Conservation (phyloP, 1,140 invertebrate genomes). For the Trinorchestia longiramus region DNA sequence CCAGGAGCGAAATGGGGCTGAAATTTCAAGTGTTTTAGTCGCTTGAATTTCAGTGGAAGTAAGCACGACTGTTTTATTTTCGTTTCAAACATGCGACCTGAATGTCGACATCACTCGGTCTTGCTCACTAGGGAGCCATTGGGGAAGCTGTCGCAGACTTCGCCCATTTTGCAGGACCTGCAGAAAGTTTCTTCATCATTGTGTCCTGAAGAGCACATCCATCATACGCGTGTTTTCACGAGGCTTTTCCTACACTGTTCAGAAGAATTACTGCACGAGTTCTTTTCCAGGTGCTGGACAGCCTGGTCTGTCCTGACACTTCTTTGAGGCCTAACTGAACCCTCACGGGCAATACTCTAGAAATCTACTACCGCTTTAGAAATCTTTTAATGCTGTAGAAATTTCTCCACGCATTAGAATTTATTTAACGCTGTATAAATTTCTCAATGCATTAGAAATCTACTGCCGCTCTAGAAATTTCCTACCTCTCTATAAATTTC, state of each 20-base stretch:
- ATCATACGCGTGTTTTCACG: constrained; percentile 43
- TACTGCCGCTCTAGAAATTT: too few relatives aligned
- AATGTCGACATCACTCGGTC: constrained; percentile 2
- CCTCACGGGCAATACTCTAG: too few relatives aligned
- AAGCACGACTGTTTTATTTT: not conserved
- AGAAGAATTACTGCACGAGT: not conserved
- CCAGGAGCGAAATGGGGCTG: too few relatives aligned
- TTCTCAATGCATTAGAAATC: too few relatives aligned
- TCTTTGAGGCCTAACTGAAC: not conserved
- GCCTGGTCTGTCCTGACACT: too few relatives aligned
- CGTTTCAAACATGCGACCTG: not conserved
- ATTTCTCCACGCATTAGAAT: too few relatives aligned
- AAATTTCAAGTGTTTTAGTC: too few relatives aligned
- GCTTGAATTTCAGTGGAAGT: too few relatives aligned
- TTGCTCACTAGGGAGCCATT: not conserved
- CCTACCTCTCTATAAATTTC: too few relatives aligned
- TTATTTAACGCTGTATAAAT: too few relatives aligned
- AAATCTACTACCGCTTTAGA: too few relatives aligned
- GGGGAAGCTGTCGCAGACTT: constrained; percentile 6
- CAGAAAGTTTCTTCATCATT: constrained; percentile 45
- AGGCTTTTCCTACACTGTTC: not conserved
- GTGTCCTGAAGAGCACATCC: constrained; percentile 48
- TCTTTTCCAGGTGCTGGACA: not conserved
- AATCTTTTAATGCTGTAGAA: too few relatives aligned
- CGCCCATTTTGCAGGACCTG: constrained; percentile 6